phyloP scores from a whole-genome alignment of 2,888 invertebrate species.

The Eupeodes luniger region DNA sequence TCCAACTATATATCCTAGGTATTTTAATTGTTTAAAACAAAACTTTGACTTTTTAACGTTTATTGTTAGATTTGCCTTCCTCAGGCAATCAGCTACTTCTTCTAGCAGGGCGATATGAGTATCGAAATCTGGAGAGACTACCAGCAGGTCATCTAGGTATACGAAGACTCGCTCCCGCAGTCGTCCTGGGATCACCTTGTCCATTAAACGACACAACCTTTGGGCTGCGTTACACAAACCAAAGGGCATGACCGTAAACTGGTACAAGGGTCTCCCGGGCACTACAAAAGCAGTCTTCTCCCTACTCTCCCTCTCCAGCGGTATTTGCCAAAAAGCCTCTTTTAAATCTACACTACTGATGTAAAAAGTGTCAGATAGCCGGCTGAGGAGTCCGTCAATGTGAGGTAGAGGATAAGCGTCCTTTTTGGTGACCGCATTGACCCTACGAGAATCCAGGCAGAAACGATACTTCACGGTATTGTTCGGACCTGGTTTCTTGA shows the following conservation, averaged over 20 bases:
- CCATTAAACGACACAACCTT: conserved; percentile 1
- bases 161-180: not conserved
- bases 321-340: not conserved
- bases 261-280: not conserved
- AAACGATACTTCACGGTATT: too few relatives aligned
- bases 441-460: too few relatives aligned
- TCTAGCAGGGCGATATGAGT: not conserved
- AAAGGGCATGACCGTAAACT: conserved; percentile 48
- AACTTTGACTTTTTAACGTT: not conserved
- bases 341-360: not conserved
- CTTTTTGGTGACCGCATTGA: too few relatives aligned
- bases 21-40: not conserved
- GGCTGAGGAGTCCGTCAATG: too few relatives aligned
- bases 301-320: conserved; percentile 13
- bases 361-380: too few relatives aligned
- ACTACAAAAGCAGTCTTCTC: conserved; percentile 29
- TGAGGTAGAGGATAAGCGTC: too few relatives aligned
- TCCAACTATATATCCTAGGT: not conserved
- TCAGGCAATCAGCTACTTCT: not conserved
- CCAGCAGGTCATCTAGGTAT: not conserved
- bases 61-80: not conserved
- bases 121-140: not conserved
- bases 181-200: not conserved
- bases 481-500: too few relatives aligned
- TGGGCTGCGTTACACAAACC: not conserved